A percentile compares a stretch with the other conserved stretches of the same genome.
These are phyloP conservation scores for Embidobia sp. DNA, from an alignment of 2,888 invertebrate genomes.

Conservation along the genomic window DNA sequence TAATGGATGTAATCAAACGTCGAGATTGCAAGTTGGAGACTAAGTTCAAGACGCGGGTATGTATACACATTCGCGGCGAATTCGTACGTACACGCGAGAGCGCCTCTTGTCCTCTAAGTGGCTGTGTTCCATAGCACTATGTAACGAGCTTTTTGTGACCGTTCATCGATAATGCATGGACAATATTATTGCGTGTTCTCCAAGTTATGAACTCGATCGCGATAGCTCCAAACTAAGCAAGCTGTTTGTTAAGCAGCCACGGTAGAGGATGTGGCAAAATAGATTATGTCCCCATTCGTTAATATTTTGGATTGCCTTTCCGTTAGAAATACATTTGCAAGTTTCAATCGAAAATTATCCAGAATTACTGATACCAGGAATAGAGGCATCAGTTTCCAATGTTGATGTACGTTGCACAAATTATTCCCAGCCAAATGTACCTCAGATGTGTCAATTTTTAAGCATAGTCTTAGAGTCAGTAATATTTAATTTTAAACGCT, in stretches of 20 bases:
- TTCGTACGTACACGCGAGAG: slow-evolving; percentile 10
- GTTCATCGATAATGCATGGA: slow-evolving; percentile 35
- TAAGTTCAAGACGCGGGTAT: slow-evolving; percentile 33
- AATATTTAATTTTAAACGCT: too few relatives aligned
- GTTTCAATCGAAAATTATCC: slow-evolving; percentile 15
- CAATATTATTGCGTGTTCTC: slow-evolving; percentile 39
- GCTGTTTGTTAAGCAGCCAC: slow-evolving; percentile 37
- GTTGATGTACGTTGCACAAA: too few relatives aligned
- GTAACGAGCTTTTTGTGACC: slow-evolving; percentile 27
- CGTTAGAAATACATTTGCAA: slow-evolving; percentile 4
- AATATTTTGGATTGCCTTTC: slow-evolving; percentile 23
- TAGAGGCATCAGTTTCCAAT: too few relatives aligned
- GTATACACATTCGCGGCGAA: slow-evolving; percentile 16
- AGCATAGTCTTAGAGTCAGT: too few relatives aligned
- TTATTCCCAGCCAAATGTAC: too few relatives aligned
- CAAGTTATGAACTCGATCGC: slow-evolving; percentile 41
- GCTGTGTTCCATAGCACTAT: neutral
- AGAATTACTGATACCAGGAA: too few relatives aligned
- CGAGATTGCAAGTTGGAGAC: slow-evolving; percentile 70
- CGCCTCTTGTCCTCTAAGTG: slow-evolving; percentile 4
- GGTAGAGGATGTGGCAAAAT: slow-evolving; percentile 36
- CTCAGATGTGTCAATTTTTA: too few relatives aligned
- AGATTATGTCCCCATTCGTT: slow-evolving; percentile 28
- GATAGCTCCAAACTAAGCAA: slow-evolving; percentile 39
- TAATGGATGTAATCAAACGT: slow-evolving; percentile 76